A percentile compares a stretch with the other conserved stretches of the same genome.
Evolutionary conservation across 2,888 invertebrate genomes (phyloP).

Genomic region (Lycia hirtaria): DNA sequence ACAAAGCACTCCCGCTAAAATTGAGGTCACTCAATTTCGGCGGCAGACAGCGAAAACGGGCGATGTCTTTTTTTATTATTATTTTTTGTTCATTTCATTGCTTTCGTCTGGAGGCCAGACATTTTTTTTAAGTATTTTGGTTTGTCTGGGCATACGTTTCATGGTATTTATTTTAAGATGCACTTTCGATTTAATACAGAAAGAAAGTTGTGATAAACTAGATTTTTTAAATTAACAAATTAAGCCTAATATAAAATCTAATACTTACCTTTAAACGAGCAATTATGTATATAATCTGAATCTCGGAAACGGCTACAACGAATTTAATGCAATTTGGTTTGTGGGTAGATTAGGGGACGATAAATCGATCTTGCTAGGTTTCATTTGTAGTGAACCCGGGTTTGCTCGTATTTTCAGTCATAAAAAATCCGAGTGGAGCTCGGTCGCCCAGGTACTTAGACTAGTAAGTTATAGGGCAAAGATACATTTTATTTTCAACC

Average conservation of each 20-base stretch:
- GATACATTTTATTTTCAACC: too few species aligned
- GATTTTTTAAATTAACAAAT: background rate
- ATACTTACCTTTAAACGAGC: background rate
- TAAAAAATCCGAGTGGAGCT: too few species aligned
- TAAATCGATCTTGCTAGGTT: too few species aligned
- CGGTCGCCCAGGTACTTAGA: too few species aligned
- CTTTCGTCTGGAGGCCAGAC: conserved; percentile 69
- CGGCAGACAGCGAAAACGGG: conserved; percentile 42
- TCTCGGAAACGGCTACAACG: too few species aligned
- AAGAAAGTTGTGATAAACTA: background rate
- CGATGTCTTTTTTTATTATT: conserved; percentile 39
- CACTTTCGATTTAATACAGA: conserved; percentile 12
- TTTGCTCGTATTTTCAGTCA: too few species aligned
- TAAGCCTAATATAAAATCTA: background rate
- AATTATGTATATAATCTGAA: too few species aligned
- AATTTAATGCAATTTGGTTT: too few species aligned
- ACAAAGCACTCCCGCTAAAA: conserved; percentile 46
- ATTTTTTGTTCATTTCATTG: conserved; percentile 57
- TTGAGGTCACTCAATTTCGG: conserved; percentile 72
- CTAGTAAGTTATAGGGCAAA: too few species aligned
- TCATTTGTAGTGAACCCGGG: too few species aligned
- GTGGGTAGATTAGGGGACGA: too few species aligned
- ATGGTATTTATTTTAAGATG: conserved; percentile 13
- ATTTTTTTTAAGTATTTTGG: conserved; percentile 50
- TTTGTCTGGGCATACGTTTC: conserved; percentile 61